Evolutionary conservation across 2,888 invertebrate genomes (phyloP).

Genomic region (Chaitophorus viminalis): DNA sequence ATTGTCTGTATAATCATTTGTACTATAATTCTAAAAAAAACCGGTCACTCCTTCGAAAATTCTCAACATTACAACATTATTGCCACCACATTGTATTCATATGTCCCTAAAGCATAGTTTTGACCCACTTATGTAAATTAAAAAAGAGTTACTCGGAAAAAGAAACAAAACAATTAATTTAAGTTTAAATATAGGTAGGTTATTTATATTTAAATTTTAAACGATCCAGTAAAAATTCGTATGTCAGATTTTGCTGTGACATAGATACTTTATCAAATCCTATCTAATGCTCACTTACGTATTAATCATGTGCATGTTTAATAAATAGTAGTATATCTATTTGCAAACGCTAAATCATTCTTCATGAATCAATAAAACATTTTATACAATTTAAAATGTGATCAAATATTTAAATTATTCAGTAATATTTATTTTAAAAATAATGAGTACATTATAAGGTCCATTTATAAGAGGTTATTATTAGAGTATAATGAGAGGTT

Average conservation of each 20-base stretch:
- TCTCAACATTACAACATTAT: constrained; percentile 36
- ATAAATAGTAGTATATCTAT: no score
- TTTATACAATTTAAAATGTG: no score
- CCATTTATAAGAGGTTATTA: no score
- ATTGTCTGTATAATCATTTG: constrained; percentile 44
- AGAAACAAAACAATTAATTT: constrained; percentile 22
- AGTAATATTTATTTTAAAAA: neutral
- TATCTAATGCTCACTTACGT: neutral
- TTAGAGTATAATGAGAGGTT: no score
- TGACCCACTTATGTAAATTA: constrained; percentile 49
- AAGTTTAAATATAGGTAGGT: neutral
- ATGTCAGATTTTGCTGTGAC: neutral
- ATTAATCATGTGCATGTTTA: neutral
- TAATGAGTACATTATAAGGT: no score
- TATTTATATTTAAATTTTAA: neutral
- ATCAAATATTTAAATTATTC: neutral
- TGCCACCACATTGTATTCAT: constrained; percentile 33
- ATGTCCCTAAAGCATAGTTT: neutral
- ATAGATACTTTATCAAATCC: neutral
- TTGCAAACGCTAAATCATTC: no score
- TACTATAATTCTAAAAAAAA: constrained; percentile 41
- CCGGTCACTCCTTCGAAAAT: constrained; percentile 54
- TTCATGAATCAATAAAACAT: no score
- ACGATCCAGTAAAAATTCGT: constrained; percentile 10
- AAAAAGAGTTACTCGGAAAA: neutral